Evolutionary conservation across 2,113 vertebrate species (phyloP).

Genomic region (Lucifuga dentata): DNA sequence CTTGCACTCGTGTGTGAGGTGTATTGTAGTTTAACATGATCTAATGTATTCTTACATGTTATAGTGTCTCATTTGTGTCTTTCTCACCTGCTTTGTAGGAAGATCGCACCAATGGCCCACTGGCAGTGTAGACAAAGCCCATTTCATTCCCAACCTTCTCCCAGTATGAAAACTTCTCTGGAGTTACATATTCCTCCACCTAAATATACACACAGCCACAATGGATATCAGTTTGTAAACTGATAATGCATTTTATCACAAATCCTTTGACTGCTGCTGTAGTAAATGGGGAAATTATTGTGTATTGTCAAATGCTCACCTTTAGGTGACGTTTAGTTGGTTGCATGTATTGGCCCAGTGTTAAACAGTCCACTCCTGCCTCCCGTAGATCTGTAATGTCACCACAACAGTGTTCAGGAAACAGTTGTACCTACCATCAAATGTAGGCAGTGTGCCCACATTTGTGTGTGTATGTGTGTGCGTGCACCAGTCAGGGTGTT

Average conservation of each 20-base stretch:
- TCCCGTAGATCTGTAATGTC: slow-evolving; percentile 87
- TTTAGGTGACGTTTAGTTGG: slow-evolving; percentile 97
- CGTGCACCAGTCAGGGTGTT: slow-evolving; percentile 87
- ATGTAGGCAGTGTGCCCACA: neutral
- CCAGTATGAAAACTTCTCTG: slow-evolving; percentile 95
- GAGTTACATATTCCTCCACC: slow-evolving; percentile 97
- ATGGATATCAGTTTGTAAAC: neutral
- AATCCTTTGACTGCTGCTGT: no score
- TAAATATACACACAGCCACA: slow-evolving; percentile 56
- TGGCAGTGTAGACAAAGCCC: slow-evolving; percentile 96
- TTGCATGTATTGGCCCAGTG: slow-evolving; percentile 98
- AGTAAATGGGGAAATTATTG: neutral
- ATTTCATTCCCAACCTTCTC: slow-evolving; percentile 93
- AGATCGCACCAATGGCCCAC: slow-evolving; percentile 94
- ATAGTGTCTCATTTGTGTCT: neutral
- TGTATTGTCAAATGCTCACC: slow-evolving; percentile 64
- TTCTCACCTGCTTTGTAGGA: slow-evolving; percentile 98
- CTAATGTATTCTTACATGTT: no score
- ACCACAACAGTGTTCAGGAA: slow-evolving; percentile 21
- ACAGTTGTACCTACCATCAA: neutral
- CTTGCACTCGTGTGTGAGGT: no score
- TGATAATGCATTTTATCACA: no score
- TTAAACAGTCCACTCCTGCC: slow-evolving; percentile 93
- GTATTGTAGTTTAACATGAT: no score
- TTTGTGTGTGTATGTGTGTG: slow-evolving; percentile 4